Conservation (phyloP, 2,797 vertebrate genomes). For the Austrolebias charrua region DNA sequence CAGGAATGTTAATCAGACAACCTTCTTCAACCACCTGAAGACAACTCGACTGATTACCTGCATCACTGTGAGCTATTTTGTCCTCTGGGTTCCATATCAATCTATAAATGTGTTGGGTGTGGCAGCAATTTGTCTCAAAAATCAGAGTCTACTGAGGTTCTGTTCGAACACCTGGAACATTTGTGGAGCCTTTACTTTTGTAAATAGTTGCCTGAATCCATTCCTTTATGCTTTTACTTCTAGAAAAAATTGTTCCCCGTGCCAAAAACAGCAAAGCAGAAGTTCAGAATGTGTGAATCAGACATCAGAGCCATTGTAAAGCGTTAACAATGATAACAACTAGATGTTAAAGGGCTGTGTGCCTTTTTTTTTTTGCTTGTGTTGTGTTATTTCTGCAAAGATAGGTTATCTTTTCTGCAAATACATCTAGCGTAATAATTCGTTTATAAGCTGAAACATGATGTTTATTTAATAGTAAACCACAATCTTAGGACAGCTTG, state of each 20-base stretch:
- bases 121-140: slow-evolving; percentile 1
- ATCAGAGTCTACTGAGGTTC: neutral
- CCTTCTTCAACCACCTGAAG: slow-evolving; percentile 35
- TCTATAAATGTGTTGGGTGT: slow-evolving; percentile 20
- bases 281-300: neutral
- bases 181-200: slow-evolving; percentile 4
- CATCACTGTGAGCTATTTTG: slow-evolving; percentile 13
- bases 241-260: slow-evolving; percentile 6
- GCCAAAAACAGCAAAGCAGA: neutral
- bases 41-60: slow-evolving; percentile 18
- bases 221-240: slow-evolving; percentile 41
- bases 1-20: slow-evolving; percentile 15
- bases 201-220: slow-evolving; percentile 39
- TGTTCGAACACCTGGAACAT: accelerated
- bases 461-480: too few species aligned
- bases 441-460: too few species aligned
- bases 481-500: too few species aligned
- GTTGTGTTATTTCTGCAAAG: too few species aligned
- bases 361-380: too few species aligned
- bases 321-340: neutral
- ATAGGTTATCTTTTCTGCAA: too few species aligned
- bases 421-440: too few species aligned
- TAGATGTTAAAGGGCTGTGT: too few species aligned
- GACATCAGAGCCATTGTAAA: neutral
- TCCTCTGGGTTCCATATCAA: slow-evolving; percentile 23